Conservation (phyloP, 2,888 invertebrate genomes). For the Molorchus minor region DNA sequence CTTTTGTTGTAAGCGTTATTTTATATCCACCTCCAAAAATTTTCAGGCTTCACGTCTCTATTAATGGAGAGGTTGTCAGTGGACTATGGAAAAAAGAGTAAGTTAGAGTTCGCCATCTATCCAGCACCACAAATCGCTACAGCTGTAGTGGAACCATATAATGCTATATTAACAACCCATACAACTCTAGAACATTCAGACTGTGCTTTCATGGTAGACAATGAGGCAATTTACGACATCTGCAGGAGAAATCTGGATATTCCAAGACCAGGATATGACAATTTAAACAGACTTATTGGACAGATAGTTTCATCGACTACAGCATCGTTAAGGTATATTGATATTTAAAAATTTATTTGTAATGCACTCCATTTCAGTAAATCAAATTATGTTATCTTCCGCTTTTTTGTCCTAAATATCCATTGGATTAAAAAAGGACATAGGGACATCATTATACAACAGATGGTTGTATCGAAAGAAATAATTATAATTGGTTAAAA, state of each 20-base stretch:
- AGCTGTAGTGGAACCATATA: slow-evolving; percentile 69
- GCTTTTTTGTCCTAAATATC: too few species aligned
- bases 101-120: slow-evolving; percentile 83
- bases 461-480: too few species aligned
- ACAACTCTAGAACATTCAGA: slow-evolving; percentile 86
- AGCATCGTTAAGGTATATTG: slow-evolving; percentile 74
- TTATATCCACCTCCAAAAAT: too few species aligned
- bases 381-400: too few species aligned
- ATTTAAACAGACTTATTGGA: slow-evolving; percentile 85
- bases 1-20: too few species aligned
- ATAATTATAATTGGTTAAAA: too few species aligned
- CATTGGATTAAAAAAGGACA: too few species aligned
- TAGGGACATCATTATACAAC: too few species aligned
- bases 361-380: too few species aligned
- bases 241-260: slow-evolving; percentile 85
- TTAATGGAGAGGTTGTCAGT: slow-evolving; percentile 81
- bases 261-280: slow-evolving; percentile 83
- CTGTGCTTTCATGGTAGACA: slow-evolving; percentile 91
- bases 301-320: slow-evolving; percentile 64
- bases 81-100: slow-evolving; percentile 83
- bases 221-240: slow-evolving; percentile 86
- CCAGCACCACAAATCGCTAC: slow-evolving; percentile 71
- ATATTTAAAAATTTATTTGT: too few species aligned
- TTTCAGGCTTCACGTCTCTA: slow-evolving; percentile 77
- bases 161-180: slow-evolving; percentile 71